Base-by-base conservation (phyloP, 2,797 vertebrate species). In the Trichosurus vulpecula region DNA sequence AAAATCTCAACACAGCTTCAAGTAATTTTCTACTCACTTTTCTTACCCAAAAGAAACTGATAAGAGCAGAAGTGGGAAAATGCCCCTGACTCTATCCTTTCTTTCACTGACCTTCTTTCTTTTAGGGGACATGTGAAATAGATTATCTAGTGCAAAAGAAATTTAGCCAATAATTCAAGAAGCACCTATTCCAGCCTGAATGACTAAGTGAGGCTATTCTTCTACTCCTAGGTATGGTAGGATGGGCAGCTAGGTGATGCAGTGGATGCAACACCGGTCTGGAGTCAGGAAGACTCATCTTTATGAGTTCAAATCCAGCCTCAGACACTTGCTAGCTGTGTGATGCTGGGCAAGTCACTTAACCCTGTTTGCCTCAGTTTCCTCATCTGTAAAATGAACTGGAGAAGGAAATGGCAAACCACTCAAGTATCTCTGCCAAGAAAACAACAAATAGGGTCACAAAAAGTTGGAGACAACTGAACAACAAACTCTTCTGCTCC, bases 1-100 rank as follows among this genome's bases (percentile, higher is more conserved):
- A 47, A 55, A 92, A 93, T 95, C 93, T 95, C 94, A 52, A 54
- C 31, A 90, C n/a, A 47, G 14, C 27, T 89, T 51, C 47, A 12
- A 29, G 29, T 92, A 27, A 19, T 58, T 94, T 94, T 94, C 16
- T 54, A 55, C 91, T 90, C 55, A 94, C 81, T 92, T 95, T 95
- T 91, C 90, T 93, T 87, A 93, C 58, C 92, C 53, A 92, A 94
- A 97, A 95, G 55, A 27, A 12, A 51, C 53, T 55, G 31, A 52
- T 89, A 52, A 61, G 0, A 25, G 27, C 54, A 66, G 29, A 19
- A 92, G 11, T 87, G n/a, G 16, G 91, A 35, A 56, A 93, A 47
- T 9, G 6, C 87, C 13, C 16, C 16, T 61, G 41, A 57, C 56
- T 11, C 16, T 41, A 74, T n/a, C 30, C 52, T 30, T 19, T 54